Evolutionary conservation across 1,140 invertebrate genomes (phyloP).

Genomic region (Drosophila bocqueti): DNA sequence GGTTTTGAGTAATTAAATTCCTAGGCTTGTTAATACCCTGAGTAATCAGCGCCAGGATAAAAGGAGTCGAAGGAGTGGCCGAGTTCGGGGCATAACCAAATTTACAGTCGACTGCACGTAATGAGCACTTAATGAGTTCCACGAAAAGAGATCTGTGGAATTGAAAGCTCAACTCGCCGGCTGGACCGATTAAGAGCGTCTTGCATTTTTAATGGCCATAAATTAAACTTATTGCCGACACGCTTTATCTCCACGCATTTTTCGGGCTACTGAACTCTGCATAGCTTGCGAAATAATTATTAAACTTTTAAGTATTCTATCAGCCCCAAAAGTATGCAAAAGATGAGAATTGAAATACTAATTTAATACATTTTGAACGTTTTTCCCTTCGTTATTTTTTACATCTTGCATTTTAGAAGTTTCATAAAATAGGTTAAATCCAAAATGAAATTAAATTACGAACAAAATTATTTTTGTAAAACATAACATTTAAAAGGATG

Average conservation of each 20-base stretch:
- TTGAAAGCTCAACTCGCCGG: slow-evolving; percentile 5
- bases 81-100: slow-evolving; percentile 45
- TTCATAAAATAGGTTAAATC: neutral
- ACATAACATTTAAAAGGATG: no score
- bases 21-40: slow-evolving; percentile 48
- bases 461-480: no score
- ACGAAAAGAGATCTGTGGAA: slow-evolving; percentile 10
- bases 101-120: slow-evolving; percentile 62
- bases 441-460: no score
- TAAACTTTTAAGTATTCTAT: neutral
- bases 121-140: slow-evolving; percentile 66
- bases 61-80: slow-evolving; percentile 38
- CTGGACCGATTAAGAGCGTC: slow-evolving; percentile 7
- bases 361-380: neutral
- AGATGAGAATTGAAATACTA: neutral
- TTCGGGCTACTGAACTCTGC: neutral
- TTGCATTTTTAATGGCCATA: slow-evolving; percentile 38
- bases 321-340: slow-evolving; percentile 3
- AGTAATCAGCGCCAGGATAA: slow-evolving; percentile 39
- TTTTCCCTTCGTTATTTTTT: neutral
- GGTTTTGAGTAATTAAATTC: slow-evolving; percentile 50
- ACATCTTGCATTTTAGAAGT: neutral
- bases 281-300: neutral
- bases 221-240: slow-evolving; percentile 12
- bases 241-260: slow-evolving; percentile 1